A percentile compares a stretch with the other conserved stretches of the same genome.
These are phyloP conservation scores for Ovibos moschatus DNA, from an alignment of 2,113 vertebrate species.

Conservation along the genomic window DNA sequence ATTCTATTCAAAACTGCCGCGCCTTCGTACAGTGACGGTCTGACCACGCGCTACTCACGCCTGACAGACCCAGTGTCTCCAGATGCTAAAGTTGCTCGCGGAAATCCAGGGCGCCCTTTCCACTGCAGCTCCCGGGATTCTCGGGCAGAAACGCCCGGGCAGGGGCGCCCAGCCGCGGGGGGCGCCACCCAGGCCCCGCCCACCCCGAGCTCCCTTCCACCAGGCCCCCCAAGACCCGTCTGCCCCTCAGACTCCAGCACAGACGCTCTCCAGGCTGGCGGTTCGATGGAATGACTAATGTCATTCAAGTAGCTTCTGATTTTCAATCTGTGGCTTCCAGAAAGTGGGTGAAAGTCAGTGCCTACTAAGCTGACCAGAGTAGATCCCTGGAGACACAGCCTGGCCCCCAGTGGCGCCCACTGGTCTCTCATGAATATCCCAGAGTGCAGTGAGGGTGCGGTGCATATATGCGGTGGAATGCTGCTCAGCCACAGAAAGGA, in stretches of 20 bases:
- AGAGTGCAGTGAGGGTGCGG: too few species aligned
- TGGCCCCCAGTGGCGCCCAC: rapidly evolving
- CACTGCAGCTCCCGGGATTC: not conserved
- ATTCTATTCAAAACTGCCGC: not conserved
- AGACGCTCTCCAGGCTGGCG: not conserved
- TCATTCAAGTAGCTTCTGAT: not conserved
- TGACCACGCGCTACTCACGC: not conserved
- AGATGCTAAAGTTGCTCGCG: too few species aligned
- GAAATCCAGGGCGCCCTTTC: not conserved
- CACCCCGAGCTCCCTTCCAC: not conserved
- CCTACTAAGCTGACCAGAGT: too few species aligned
- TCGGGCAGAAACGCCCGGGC: rapidly evolving
- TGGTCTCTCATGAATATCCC: not conserved
- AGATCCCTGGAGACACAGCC: too few species aligned
- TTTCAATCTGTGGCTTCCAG: not conserved
- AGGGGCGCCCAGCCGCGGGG: not conserved
- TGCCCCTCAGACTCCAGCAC: not conserved
- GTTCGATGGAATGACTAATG: not conserved
- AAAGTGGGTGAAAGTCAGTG: not conserved
- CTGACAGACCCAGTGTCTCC: not conserved
- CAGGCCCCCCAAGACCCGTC: not conserved
- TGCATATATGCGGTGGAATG: rapidly evolving
- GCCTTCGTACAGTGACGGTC: not conserved
- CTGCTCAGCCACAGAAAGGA: not conserved
- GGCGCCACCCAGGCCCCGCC: rapidly evolving